phyloP scores from a whole-genome alignment of 2,888 invertebrate species.

The Sphaerophoria rueppellii region DNA sequence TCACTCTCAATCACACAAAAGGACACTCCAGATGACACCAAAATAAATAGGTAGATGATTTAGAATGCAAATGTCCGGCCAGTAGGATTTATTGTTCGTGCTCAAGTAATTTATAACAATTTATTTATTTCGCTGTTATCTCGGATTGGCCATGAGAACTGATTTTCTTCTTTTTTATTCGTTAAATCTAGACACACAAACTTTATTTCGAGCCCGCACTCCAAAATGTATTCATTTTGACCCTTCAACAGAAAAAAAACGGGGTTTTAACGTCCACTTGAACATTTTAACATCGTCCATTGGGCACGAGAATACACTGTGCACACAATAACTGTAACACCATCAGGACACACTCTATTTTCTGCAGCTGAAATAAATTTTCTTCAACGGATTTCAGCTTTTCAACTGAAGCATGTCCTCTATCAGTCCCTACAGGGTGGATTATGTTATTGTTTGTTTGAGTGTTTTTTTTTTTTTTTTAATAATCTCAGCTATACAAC shows the following conservation, averaged over 20 bases:
- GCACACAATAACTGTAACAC: slow-evolving; percentile 16
- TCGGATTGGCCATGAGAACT: slow-evolving; percentile 65
- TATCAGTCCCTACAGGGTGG: slow-evolving; percentile 16
- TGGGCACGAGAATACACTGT: slow-evolving; percentile 31
- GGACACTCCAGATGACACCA: slow-evolving; percentile 59
- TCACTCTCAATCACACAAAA: slow-evolving; percentile 52
- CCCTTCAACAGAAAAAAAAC: not conserved
- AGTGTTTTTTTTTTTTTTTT: slow-evolving; percentile 35
- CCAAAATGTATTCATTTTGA: not conserved
- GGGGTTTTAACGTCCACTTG: slow-evolving; percentile 51
- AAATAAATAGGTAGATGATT: slow-evolving; percentile 70
- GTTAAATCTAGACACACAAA: slow-evolving; percentile 19
- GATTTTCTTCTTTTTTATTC: not conserved
- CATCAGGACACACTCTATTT: slow-evolving; percentile 49
- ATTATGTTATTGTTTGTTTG: slow-evolving; percentile 11
- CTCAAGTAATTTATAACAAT: slow-evolving; percentile 69
- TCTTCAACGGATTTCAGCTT: slow-evolving; percentile 43
- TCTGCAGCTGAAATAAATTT: slow-evolving; percentile 41
- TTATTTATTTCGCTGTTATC: slow-evolving; percentile 72
- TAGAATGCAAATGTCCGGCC: slow-evolving; percentile 69
- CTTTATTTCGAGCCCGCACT: not conserved
- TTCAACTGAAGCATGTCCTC: slow-evolving; percentile 32
- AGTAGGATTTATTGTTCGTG: slow-evolving; percentile 57
- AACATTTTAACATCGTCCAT: slow-evolving; percentile 53
- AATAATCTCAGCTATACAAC: slow-evolving; percentile 19